Base-by-base conservation (phyloP, 2,888 invertebrate species). In the Thecocarcelia acutangulata region DNA sequence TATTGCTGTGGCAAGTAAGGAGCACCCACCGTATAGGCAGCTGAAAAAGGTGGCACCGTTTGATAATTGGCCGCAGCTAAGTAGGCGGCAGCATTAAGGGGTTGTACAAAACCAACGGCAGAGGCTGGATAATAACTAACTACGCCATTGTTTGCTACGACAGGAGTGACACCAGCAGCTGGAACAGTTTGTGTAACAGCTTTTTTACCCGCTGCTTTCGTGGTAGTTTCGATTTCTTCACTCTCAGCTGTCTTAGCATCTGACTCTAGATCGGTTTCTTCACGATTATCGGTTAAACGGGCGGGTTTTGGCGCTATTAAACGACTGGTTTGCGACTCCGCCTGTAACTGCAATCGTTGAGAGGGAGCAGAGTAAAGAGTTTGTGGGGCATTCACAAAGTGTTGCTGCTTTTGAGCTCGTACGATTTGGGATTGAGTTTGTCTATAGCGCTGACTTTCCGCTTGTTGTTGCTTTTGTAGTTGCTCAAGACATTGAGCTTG, bases 21-120 rank as follows among this genome's bases (percentile, higher is more conserved):
- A 8, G 80, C 46, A 12, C 63, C 70, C 3, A 86, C 50, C 1
- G 56, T 69, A 33, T 82, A 73, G 4, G 73, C 81, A 37, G 80
- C 80, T 50, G 42, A 56, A 9, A 76, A n/a, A 4, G 76, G 75
- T n/a, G 74, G 74, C 8, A 73, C 33, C n/a, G 48, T 64, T 37
- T 48, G 63, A n/a, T 66, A 66, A 40, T 66, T 66, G 9, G 64
- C 6, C 37, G 64, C 13, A 13, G 64, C 21, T 11, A 50, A 8
- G 21, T 64, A 64, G 24, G 54, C 42, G 13, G 68, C 59, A 13
- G 56, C 63, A 56, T 54, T 77, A 1, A 85, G 69, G 1, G 87
- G 88, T 44, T 87, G 88, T 19, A 88, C 87, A 52, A 87, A 88
- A 58, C 86, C 80, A 0, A 88, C 85, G 11, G 88, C 87, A 50